phyloP scores from a whole-genome alignment of 2,113 vertebrate genomes.

The Xenopus laevis region DNA sequence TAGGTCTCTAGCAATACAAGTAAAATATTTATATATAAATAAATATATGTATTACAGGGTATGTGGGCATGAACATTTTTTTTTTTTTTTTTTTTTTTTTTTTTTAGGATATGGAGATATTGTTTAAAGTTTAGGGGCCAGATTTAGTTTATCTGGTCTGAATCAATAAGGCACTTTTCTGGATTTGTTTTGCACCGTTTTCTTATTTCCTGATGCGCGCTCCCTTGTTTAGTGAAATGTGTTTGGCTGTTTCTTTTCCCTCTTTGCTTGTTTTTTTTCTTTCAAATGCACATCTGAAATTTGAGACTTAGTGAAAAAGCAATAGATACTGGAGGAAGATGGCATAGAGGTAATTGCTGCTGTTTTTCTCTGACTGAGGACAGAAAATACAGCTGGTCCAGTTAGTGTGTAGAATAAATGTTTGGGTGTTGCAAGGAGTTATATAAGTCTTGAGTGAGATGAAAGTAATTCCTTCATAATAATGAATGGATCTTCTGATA shows the following conservation, averaged over 20 bases:
- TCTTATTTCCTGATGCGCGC: slow-evolving; percentile 61
- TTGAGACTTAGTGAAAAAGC: slow-evolving; percentile 86
- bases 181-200: slow-evolving; percentile 94
- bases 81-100: too few relatives aligned
- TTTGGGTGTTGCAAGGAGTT: slow-evolving; percentile 1
- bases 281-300: slow-evolving; percentile 88
- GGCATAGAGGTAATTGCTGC: slow-evolving; percentile 67
- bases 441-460: background rate
- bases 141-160: slow-evolving; percentile 94
- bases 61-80: slow-evolving; percentile 98
- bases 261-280: slow-evolving; percentile 55
- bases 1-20: slow-evolving; percentile 96
- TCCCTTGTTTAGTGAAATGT: slow-evolving; percentile 87
- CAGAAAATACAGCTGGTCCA: slow-evolving; percentile 64
- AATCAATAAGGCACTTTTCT: slow-evolving; percentile 96
- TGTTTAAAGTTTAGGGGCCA: slow-evolving; percentile 99
- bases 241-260: slow-evolving; percentile 96
- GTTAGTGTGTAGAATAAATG: slow-evolving; percentile 1
- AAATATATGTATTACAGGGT: slow-evolving; percentile 99
- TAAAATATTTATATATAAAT: slow-evolving; percentile 69
- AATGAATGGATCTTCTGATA: background rate
- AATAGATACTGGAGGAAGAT: slow-evolving; percentile 74
- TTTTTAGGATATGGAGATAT: slow-evolving; percentile 96
- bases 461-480: too few relatives aligned
- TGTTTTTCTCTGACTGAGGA: slow-evolving; percentile 61